Conservation (phyloP, 1,140 invertebrate species). For the Leptopilina boulardi region DNA sequence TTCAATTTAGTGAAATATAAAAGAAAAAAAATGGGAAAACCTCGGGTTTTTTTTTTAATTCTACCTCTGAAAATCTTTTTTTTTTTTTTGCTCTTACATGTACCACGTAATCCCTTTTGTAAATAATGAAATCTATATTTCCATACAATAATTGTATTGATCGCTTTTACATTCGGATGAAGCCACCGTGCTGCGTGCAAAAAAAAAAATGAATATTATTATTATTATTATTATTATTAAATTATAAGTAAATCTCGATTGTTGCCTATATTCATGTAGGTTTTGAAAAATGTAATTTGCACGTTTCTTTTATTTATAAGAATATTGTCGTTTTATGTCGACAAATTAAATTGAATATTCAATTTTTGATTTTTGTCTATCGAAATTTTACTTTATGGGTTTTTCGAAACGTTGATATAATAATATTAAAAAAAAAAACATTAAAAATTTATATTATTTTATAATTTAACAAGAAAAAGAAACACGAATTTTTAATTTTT, state of each 20-base stretch:
- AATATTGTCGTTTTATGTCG: background rate
- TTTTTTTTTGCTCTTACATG: constrained; percentile 35
- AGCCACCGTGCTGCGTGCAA: constrained; percentile 33
- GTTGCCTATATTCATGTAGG: background rate
- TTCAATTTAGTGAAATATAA: background rate
- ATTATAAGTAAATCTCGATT: constrained; percentile 21
- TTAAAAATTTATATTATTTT: too few relatives aligned
- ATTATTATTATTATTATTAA: constrained; percentile 8
- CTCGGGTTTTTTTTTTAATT: background rate
- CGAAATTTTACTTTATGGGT: background rate
- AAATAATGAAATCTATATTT: constrained; percentile 43
- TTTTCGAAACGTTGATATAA: background rate
- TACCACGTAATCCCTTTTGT: constrained; percentile 38
- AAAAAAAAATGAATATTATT: background rate
- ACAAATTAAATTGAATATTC: background rate
- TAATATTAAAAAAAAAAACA: too few relatives aligned
- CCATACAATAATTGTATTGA: constrained; percentile 34
- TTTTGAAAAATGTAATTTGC: constrained; percentile 23
- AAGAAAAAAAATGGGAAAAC: background rate
- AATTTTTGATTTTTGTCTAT: background rate
- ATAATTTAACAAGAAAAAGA: too few relatives aligned
- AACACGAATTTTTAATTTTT: too few relatives aligned
- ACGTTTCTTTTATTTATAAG: background rate
- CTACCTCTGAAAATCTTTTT: constrained; percentile 10
- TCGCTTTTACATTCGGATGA: constrained; percentile 39